A percentile compares a stretch with the other conserved stretches of the same genome.
These are phyloP conservation scores for Dendrocopos noguchii DNA, from an alignment of 2,113 vertebrate species.

Conservation along the genomic window DNA sequence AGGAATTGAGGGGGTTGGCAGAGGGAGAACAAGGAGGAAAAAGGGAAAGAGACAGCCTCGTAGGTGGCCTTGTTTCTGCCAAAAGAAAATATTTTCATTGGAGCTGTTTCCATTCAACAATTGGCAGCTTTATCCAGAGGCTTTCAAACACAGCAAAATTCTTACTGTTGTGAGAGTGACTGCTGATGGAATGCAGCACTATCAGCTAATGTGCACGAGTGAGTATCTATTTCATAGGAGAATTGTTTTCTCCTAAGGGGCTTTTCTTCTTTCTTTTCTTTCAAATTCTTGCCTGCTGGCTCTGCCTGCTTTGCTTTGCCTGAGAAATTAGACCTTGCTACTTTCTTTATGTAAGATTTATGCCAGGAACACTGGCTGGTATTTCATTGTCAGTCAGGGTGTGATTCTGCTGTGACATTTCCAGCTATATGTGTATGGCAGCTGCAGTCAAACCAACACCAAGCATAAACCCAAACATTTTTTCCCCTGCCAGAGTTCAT, in stretches of 20 bases:
- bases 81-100: slow-evolving; percentile 55
- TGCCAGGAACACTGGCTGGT: background rate
- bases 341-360: slow-evolving; percentile 13
- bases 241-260: background rate
- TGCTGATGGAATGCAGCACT: background rate
- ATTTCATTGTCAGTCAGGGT: slow-evolving; percentile 35
- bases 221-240: background rate
- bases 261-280: background rate
- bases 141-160: background rate
- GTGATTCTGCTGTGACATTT: slow-evolving; percentile 55
- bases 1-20: slow-evolving; percentile 23
- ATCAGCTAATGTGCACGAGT: background rate
- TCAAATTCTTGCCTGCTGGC: background rate
- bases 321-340: slow-evolving; percentile 18
- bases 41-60: background rate
- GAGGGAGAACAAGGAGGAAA: background rate
- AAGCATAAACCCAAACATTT: slow-evolving; percentile 21
- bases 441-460: slow-evolving; percentile 24
- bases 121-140: slow-evolving; percentile 29
- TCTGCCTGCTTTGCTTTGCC: background rate
- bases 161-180: background rate
- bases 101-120: slow-evolving; percentile 33
- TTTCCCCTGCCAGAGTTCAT: background rate
- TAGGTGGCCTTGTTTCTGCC: slow-evolving; percentile 46
- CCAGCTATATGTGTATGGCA: slow-evolving; percentile 41